These are phyloP conservation scores for Puntigrus tetrazona DNA, from an alignment of 2,113 vertebrate genomes.

Conservation along the genomic window DNA sequence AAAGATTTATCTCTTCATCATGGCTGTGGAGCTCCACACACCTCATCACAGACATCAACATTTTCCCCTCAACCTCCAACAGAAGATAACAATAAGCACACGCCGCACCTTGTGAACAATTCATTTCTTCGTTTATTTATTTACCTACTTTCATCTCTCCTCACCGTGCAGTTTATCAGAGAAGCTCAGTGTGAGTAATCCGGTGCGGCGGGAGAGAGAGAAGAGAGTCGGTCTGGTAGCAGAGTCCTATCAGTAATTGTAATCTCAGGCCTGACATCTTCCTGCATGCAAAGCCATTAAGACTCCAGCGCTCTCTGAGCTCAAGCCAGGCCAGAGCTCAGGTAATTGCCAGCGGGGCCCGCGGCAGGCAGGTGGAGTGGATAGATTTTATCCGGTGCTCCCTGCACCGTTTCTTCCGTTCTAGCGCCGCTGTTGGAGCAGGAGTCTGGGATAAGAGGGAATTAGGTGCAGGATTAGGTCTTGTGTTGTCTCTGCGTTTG, in stretches of 20 bases:
- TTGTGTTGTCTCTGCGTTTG: slow-evolving; percentile 37
- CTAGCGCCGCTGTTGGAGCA: background rate
- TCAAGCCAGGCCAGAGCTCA: slow-evolving; percentile 28
- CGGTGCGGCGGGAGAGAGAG: slow-evolving; percentile 31
- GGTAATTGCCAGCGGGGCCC: slow-evolving; percentile 51
- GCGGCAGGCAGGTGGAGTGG: slow-evolving; percentile 37
- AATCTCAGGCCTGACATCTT: slow-evolving; percentile 61
- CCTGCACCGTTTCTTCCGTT: slow-evolving; percentile 7
- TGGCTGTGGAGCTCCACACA: background rate
- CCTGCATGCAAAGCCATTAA: slow-evolving; percentile 63
- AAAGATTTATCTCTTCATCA: slow-evolving; percentile 13
- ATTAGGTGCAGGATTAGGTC: slow-evolving; percentile 49
- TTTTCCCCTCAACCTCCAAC: background rate
- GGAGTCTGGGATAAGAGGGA: slow-evolving; percentile 39
- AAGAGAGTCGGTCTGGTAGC: slow-evolving; percentile 50
- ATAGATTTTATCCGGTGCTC: slow-evolving; percentile 48
- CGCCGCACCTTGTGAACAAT: slow-evolving; percentile 8
- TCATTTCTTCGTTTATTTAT: slow-evolving; percentile 29
- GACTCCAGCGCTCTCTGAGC: slow-evolving; percentile 43
- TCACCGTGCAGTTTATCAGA: slow-evolving; percentile 50
- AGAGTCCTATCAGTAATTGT: slow-evolving; percentile 59
- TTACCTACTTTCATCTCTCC: slow-evolving; percentile 30
- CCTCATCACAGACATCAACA: slow-evolving; percentile 16
- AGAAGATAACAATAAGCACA: slow-evolving; percentile 17
- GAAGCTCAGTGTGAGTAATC: slow-evolving; percentile 44